A percentile compares a stretch with the other conserved stretches of the same genome.
These are phyloP conservation scores for Crypturellus tataupa DNA, from an alignment of 2,797 vertebrate species.

Conservation along the genomic window DNA sequence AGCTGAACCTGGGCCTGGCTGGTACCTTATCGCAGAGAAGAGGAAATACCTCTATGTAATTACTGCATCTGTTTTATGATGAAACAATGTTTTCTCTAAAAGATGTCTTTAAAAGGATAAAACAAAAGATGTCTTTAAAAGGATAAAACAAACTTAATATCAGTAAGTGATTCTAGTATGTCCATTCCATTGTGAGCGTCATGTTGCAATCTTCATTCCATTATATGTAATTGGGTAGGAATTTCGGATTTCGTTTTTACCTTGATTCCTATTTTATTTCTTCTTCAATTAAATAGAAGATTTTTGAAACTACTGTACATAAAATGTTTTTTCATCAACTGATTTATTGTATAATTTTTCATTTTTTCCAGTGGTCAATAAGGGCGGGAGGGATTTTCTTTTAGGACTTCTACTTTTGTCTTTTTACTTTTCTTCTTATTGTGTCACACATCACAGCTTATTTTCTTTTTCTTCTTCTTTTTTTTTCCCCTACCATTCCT, in stretches of 20 bases:
- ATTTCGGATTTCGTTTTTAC: background rate
- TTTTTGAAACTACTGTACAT: background rate
- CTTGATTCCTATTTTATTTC: background rate
- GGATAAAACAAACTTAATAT: background rate
- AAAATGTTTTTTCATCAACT: background rate
- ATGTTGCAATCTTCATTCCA: background rate
- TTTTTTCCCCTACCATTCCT: background rate
- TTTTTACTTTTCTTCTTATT: no score
- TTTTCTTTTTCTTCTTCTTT: background rate
- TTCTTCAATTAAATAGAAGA: background rate
- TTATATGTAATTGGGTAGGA: background rate
- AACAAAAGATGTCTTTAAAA: background rate
- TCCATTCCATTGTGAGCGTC: rapidly evolving
- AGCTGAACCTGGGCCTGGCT: background rate
- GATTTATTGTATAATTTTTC: background rate
- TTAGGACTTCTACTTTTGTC: background rate
- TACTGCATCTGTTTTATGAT: background rate
- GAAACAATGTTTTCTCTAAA: background rate
- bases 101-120: background rate
- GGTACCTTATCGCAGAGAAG: background rate
- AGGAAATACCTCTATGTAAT: background rate
- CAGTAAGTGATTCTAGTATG: background rate
- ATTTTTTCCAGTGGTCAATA: background rate
- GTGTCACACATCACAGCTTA: background rate
- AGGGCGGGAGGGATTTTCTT: background rate